Conservation (phyloP, 2,797 vertebrate species). For the Xenopus petersii region DNA sequence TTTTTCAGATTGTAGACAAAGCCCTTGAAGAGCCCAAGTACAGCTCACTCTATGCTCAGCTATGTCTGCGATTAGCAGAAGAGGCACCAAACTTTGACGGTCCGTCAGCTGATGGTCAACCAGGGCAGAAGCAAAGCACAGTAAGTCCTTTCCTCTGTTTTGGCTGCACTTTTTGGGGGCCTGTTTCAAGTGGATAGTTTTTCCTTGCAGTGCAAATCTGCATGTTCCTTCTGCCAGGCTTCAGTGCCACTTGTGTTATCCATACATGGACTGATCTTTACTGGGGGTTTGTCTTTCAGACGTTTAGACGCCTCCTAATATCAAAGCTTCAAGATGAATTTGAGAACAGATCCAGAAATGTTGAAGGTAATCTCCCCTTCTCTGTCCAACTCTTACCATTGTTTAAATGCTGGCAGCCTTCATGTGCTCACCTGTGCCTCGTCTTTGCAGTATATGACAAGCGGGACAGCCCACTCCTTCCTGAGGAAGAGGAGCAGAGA, state of each 20-base stretch:
- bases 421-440: background rate
- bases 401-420: background rate
- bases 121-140: constrained; percentile 99
- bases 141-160: constrained; percentile 64
- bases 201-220: too few relatives aligned
- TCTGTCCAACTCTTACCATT: too few relatives aligned
- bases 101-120: constrained; percentile 92
- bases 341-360: constrained; percentile 99
- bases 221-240: too few relatives aligned
- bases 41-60: constrained; percentile 98
- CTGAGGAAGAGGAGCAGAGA: constrained; percentile 98
- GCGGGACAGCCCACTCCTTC: constrained; percentile 96
- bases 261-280: too few relatives aligned
- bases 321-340: constrained; percentile 99
- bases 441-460: constrained; percentile 88
- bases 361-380: constrained; percentile 79
- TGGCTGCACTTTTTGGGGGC: background rate
- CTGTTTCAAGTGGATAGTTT: too few relatives aligned
- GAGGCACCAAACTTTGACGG: constrained; percentile 99
- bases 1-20: constrained; percentile 97
- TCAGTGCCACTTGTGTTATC: too few relatives aligned
- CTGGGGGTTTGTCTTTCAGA: constrained; percentile 62
- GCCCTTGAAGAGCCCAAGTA: constrained; percentile 99
- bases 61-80: constrained; percentile 99
- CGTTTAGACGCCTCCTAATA: constrained; percentile 98